Conservation (phyloP, 2,113 vertebrate genomes). For the Ophthalmolycus amberensis region DNA sequence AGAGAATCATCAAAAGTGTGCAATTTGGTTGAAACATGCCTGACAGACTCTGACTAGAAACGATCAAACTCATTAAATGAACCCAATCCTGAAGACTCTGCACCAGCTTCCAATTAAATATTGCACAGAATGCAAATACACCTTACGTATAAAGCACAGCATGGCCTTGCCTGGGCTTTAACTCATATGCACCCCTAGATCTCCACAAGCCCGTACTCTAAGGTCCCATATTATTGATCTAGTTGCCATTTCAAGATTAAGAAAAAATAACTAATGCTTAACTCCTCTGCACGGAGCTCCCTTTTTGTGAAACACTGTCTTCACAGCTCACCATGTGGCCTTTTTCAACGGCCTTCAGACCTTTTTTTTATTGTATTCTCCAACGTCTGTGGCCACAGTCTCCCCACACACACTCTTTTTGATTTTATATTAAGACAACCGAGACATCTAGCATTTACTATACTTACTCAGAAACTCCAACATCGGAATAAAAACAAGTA, state of each 20-base stretch:
- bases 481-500: neutral
- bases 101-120: constrained; percentile 30
- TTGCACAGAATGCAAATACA: constrained; percentile 19
- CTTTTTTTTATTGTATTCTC: neutral
- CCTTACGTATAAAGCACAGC: constrained; percentile 23
- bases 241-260: constrained; percentile 17
- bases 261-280: neutral
- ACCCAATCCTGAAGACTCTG: constrained; percentile 11
- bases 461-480: neutral
- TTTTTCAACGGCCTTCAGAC: neutral
- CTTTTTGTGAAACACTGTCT: neutral
- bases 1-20: constrained; percentile 31
- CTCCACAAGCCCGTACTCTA: neutral
- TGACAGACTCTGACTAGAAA: constrained; percentile 32
- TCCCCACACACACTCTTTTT: neutral
- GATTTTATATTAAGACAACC: neutral
- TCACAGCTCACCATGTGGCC: neutral
- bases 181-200: neutral
- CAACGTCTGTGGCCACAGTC: neutral
- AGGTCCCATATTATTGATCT: constrained; percentile 19
- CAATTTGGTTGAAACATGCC: constrained; percentile 35
- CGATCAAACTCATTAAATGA: constrained; percentile 37
- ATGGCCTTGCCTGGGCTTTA: neutral
- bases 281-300: neutral
- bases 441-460: neutral